Conservation (phyloP, 2,888 invertebrate genomes). For the Catocala nupta region DNA sequence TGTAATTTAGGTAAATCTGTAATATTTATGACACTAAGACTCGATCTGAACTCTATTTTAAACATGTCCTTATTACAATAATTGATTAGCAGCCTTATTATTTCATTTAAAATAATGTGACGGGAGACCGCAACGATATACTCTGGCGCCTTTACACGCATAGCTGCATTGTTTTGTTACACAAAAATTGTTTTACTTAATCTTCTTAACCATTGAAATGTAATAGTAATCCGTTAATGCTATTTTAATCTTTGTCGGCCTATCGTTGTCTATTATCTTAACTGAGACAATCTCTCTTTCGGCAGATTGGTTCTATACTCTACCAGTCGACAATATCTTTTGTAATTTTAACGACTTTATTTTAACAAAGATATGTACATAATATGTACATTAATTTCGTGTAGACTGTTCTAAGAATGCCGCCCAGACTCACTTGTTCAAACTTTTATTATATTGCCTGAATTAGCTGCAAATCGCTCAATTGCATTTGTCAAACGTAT, state of each 20-base stretch:
- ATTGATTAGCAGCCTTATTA: too few relatives aligned
- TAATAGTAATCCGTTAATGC: constrained; percentile 71
- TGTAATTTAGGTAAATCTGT: too few relatives aligned
- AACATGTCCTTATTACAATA: too few relatives aligned
- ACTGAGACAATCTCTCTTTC: constrained; percentile 68
- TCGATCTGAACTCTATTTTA: too few relatives aligned
- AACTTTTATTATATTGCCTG: constrained; percentile 26
- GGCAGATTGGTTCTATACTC: constrained; percentile 69
- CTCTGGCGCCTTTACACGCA: constrained; percentile 8
- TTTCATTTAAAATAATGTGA: too few relatives aligned
- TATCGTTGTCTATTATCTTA: constrained; percentile 68
- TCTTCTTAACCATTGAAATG: constrained; percentile 54
- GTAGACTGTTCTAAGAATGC: constrained; percentile 48
- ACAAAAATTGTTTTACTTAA: constrained; percentile 55
- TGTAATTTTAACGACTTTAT: constrained; percentile 73
- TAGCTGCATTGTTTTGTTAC: constrained; percentile 34
- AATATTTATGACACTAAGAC: too few relatives aligned
- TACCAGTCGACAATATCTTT: constrained; percentile 66
- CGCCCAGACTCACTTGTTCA: constrained; percentile 16
- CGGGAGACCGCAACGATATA: too few relatives aligned
- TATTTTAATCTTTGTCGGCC: constrained; percentile 74
- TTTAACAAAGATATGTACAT: constrained; percentile 61
- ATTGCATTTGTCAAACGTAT: too few relatives aligned
- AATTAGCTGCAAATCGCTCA: background rate
- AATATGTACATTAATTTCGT: constrained; percentile 51